A percentile compares a stretch with the other conserved stretches of the same genome.
These are phyloP conservation scores for Mola mola DNA, from an alignment of 2,113 vertebrate genomes.

Conservation along the genomic window DNA sequence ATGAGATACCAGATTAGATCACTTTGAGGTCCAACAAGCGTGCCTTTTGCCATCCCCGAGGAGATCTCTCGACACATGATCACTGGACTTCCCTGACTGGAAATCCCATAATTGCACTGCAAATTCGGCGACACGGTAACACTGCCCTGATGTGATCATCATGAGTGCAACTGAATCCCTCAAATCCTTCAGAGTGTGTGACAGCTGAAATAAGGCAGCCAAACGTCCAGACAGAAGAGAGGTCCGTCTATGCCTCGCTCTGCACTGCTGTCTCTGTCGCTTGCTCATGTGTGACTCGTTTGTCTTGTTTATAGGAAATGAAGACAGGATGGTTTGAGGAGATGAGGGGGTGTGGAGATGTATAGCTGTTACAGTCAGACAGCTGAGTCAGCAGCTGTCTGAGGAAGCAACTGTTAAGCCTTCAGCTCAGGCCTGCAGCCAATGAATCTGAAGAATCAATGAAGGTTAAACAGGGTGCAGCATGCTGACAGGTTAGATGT, in stretches of 20 bases:
- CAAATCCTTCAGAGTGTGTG: neutral
- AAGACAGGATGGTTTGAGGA: constrained; percentile 31
- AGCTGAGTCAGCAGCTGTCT: constrained; percentile 77
- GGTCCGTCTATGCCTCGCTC: constrained; percentile 11
- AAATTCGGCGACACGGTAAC: too few species aligned
- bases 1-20: too few species aligned
- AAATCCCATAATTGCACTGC: constrained; percentile 23
- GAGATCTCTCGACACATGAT: constrained; percentile 2
- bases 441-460: constrained; percentile 53
- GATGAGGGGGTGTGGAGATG: constrained; percentile 50
- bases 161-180: constrained; percentile 18
- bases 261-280: neutral
- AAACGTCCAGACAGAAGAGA: constrained; percentile 13
- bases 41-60: neutral
- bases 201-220: constrained; percentile 30
- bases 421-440: constrained; percentile 33
- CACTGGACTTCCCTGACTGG: constrained; percentile 46
- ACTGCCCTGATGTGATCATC: constrained; percentile 6
- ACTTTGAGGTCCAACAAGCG: neutral
- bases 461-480: constrained; percentile 10
- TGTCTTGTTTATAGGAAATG: constrained; percentile 40
- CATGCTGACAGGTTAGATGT: constrained; percentile 10
- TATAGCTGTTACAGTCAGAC: constrained; percentile 60
- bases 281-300: neutral
- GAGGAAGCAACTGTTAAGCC: constrained; percentile 62